Evolutionary conservation across 2,113 vertebrate genomes (phyloP), one percentile per base, ranked within the genome.

Genomic region (Azemiops feae): DNA sequence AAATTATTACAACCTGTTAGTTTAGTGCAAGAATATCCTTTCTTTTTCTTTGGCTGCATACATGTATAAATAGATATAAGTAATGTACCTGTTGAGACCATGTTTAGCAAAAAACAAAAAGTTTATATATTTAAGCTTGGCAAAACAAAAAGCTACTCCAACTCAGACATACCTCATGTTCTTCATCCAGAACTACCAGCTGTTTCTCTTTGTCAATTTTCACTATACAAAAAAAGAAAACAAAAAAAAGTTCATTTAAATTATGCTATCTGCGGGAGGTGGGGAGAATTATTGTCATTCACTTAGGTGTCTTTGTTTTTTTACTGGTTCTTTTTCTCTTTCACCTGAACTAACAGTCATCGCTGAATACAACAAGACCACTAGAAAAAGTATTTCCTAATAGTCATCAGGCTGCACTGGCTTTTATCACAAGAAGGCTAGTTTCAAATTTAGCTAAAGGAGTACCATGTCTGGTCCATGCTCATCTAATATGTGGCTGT

Each of bases 181-280:
- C 99, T 94, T 99, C 99, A 85, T 99, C 99, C 94, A 99, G 98
- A 86, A 99, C 98, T 92, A 99, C 99, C 95, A 99, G 97, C 96
- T 99, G 98, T 96, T 98, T 98, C 91, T 99, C 98, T 97, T 99
- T 99, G 97, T 99, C 98, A 93, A 99, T 99, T 97, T 99, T 99
- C 99, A 99, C 99, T 99, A 96, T 16, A 97, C 20, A 39, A 39
- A 39, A 97, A 91, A 96, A 52, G 25, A n/a, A 60, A 18, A 22
- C 3, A 54, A 8, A 74, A 55, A 4, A 96, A 58, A 2, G 27
- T 50, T 45, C n/a, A 64, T 69, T n/a, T 14, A n/a, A 22, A 45
- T 9, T n/a, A 43, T 52, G 30, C 74, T 81, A 81, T 39, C 6
- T 27, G 58, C 2, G 18, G 69, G 64, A 11, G 3, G 47, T 50